Evolutionary conservation across 2,113 vertebrate genomes (phyloP).

Genomic region (Coracopsis vasa): DNA sequence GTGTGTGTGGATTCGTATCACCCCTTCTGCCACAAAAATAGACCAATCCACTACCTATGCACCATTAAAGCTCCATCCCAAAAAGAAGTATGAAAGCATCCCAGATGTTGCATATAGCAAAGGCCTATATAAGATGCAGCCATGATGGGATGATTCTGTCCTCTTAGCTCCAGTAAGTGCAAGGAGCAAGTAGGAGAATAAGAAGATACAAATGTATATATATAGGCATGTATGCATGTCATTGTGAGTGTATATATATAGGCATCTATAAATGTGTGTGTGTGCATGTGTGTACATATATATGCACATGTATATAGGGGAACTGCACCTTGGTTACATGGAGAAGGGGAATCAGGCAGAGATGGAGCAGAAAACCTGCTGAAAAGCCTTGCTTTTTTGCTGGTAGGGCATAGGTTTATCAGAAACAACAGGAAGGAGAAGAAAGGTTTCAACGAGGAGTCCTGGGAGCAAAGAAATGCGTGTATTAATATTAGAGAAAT

Average conservation of each 20-base stretch:
- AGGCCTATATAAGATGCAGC: background rate
- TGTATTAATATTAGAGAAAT: background rate
- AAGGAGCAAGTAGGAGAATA: background rate
- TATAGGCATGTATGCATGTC: background rate
- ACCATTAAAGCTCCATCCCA: background rate
- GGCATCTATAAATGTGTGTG: background rate
- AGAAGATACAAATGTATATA: background rate
- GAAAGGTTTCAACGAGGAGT: background rate
- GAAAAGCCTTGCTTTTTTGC: background rate
- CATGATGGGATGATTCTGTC: background rate
- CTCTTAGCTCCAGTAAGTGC: accelerated
- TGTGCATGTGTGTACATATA: background rate
- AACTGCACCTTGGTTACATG: background rate
- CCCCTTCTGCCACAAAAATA: background rate
- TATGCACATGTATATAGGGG: background rate
- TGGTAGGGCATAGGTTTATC: background rate
- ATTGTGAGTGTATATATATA: background rate
- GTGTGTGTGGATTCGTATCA: background rate
- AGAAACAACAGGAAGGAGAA: background rate
- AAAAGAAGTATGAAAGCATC: background rate
- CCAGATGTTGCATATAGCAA: background rate
- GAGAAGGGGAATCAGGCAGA: background rate
- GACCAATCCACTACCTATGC: background rate
- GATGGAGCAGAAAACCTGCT: background rate
- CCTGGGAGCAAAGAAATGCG: background rate